These are phyloP conservation scores for Bufotes viridis DNA, from an alignment of 2,797 vertebrate genomes.

Conservation along the genomic window DNA sequence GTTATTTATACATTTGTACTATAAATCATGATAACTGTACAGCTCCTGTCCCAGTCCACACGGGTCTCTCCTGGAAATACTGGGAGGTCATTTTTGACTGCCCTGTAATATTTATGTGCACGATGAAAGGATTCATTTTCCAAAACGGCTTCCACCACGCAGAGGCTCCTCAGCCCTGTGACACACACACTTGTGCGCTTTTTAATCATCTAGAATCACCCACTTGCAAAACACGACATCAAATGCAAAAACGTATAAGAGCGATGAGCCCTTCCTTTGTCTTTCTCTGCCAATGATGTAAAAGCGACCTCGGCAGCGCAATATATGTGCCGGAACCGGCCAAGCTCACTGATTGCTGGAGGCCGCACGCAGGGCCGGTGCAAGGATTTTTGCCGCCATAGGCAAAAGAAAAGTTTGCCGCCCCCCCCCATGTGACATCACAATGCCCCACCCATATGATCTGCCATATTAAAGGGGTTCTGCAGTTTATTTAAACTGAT, in stretches of 20 bases:
- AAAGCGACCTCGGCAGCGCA: conserved; percentile 43
- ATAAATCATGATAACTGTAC: background rate
- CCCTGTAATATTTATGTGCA: background rate
- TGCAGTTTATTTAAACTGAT: too few relatives aligned
- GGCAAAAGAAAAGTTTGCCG: too few relatives aligned
- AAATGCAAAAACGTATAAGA: background rate
- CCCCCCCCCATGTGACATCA: too few relatives aligned
- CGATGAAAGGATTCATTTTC: background rate
- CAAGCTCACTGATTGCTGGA: conserved; percentile 6
- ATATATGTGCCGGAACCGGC: background rate
- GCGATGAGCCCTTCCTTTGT: conserved; percentile 48
- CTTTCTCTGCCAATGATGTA: conserved; percentile 39
- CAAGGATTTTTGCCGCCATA: too few relatives aligned
- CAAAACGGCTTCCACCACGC: background rate
- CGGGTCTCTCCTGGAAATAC: background rate
- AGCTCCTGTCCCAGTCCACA: background rate
- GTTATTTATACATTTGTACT: background rate
- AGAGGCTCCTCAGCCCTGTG: background rate
- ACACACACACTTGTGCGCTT: background rate
- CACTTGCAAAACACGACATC: conserved; percentile 29
- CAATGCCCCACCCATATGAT: too few relatives aligned
- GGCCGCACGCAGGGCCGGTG: too few relatives aligned
- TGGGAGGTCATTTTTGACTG: background rate
- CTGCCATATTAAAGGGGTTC: too few relatives aligned
- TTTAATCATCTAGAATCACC: conserved; percentile 28